These are phyloP conservation scores for Hylaeus volcanicus DNA, from an alignment of 1,140 invertebrate species.

Conservation along the genomic window DNA sequence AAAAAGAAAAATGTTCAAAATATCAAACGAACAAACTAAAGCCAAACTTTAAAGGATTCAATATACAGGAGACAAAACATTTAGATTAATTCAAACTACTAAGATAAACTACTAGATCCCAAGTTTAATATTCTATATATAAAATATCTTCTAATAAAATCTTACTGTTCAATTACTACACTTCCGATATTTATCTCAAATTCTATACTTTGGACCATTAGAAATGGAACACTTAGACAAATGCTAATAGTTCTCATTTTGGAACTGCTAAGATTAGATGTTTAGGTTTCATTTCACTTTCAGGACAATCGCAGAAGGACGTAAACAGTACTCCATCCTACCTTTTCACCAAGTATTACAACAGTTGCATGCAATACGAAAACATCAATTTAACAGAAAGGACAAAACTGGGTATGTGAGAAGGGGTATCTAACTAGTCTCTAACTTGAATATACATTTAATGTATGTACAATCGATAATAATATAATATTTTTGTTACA, in stretches of 20 bases:
- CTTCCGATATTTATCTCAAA: too few species aligned
- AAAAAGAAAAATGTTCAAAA: too few species aligned
- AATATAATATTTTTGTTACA: slow-evolving; percentile 41
- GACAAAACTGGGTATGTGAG: slow-evolving; percentile 44
- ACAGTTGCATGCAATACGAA: slow-evolving; percentile 64
- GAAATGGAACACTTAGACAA: too few species aligned
- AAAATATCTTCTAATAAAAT: too few species aligned
- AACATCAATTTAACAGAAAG: slow-evolving; percentile 36
- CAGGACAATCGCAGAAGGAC: slow-evolving; percentile 61
- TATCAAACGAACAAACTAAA: too few species aligned
- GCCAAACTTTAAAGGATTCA: too few species aligned
- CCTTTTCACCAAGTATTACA: slow-evolving; percentile 52
- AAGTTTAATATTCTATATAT: too few species aligned
- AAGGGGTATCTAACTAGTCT: neutral
- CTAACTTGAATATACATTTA: slow-evolving; percentile 14
- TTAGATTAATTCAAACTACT: too few species aligned
- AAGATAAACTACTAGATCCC: too few species aligned
- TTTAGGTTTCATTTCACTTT: slow-evolving; percentile 39
- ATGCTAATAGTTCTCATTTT: neutral
- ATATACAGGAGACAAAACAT: too few species aligned
- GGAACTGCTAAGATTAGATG: neutral
- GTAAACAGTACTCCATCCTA: slow-evolving; percentile 17
- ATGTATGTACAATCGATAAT: slow-evolving; percentile 13
- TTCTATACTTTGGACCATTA: too few species aligned
- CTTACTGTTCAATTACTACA: too few species aligned